Base-by-base conservation (phyloP, 2,888 invertebrate species). In the Hypomecis punctinalis region DNA sequence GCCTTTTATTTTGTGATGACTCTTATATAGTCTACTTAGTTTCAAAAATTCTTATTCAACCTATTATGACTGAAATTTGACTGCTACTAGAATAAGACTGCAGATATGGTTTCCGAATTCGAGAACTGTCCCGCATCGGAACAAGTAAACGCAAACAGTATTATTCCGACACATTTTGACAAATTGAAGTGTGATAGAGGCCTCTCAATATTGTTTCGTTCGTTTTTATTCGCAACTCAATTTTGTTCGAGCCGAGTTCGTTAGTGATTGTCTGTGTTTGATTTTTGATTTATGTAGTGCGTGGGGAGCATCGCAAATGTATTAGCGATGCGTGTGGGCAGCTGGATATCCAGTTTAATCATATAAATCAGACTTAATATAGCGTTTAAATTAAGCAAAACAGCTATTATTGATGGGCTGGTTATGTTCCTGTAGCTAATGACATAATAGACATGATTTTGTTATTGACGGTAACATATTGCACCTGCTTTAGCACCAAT, bases 221-320 rank as follows among this genome's bases (percentile, higher is more conserved):
- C 80, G 78, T 86, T 90, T 89, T 90, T 88, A 84, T 88, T 82
- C 77, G 76, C 80, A 85, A 89, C 82, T 86, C 82, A 79, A 85
- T 88, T 86, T 79, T 85, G 81, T 88, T 89, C 86, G 86, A 82
- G 82, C 84, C 80, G 74, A 79, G 87, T 90, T 90, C 90, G 92
- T 91, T 91, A 92, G 88, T 81, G 86, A 85, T 82, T 84, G 85
- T 84, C 82, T 83, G 80, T 82, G 79, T 84, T 90, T 89, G 88
- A 88, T 88, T 86, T 87, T 85, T 85, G 76, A 77, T 78, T 76
- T 87, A 86, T 86, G 85, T 85, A 84, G 83, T 76, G 81, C 76
- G 84, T 86, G 82, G 85, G 83, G 70, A 61, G 84, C 80, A 80
- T 78, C 70, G 79, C 84, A 78, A 88, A 86, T 86, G 84, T 77